Evolutionary conservation across 2,113 vertebrate species (phyloP), one percentile per base, ranked within the genome.

Genomic region (Geothlypis trichas): DNA sequence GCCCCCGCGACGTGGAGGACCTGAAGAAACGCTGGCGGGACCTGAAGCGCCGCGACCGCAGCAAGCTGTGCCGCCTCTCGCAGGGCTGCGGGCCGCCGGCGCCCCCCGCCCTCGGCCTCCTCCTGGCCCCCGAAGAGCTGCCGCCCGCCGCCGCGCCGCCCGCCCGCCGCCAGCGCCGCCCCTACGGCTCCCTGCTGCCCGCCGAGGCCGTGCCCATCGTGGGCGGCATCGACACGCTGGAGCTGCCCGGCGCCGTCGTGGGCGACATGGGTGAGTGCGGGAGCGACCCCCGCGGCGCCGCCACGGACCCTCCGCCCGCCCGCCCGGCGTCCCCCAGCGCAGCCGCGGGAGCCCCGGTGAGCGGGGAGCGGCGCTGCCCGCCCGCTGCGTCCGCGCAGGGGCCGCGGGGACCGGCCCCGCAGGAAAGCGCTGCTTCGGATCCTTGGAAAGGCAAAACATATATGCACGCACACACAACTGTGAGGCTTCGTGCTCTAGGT

Each of bases 11-110:
- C 52, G 95, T 97, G 62, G 96, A 97, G 77, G 96, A 97, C 63
- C 92, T 97, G 44, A 97, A 97, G 95, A 97, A 97, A 87, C 96
- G 96, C 77, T 97, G 96, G 96, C 74, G 96, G 77, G 96, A 97
- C 87, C 81, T 97, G 35, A 97, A 97, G 86, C 96, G 96, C 47
- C 96, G 96, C 18, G 96, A 96, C 87, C 96, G 96, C 65, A 96
- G 94, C 96, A 97, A 97, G 77, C 96, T 96, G 19, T 95, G 96
- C 95, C 96, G 96, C 47, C 57, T 96, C 13, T 91, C 91, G 22
- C 95, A 94, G 44, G 95, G 95, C 88, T 68, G 88, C 79, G 95
- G 86, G 42, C 84, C 86, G 51, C 83, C 90, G 41, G 85, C 59
- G 20, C 68, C 91, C 84, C 35, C 85, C n/a, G 59, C 93, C 54